Evolutionary conservation across 2,113 vertebrate species (phyloP), one percentile per base, ranked within the genome.

Genomic region (Heliornis fulica): DNA sequence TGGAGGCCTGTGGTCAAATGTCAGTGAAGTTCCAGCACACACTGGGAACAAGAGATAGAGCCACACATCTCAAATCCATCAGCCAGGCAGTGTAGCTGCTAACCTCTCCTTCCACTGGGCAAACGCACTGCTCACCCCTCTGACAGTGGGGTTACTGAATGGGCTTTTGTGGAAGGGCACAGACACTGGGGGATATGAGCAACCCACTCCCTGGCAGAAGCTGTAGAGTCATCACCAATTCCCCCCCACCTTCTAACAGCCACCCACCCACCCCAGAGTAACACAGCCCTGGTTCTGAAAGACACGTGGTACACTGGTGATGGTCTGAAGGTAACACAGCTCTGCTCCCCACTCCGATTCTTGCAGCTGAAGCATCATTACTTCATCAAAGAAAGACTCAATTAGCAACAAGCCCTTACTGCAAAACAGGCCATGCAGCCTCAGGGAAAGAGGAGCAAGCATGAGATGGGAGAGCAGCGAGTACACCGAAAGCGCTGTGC

Each of bases 221-320:
- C 29, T 26, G 6, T 29, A 5, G 0, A 46, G 38, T 25, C 28
- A 38, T 11, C 78, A 48, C 34, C 19, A 18, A 13, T 10, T 66
- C 12, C 21, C 38, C 81, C 69, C 36, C 41, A 29, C 46, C 29
- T 32, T 54, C 26, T 25, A 40, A 53, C 10, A 31, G 21, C n/a
- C 18, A 16, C 28, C 7, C 10, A 8, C 16, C 17, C 20, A 26
- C 8, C 43, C 45, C 0, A 1, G 45, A 12, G 32, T 7, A 11
- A 9, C 23, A 15, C 1, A 31, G 54, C 31, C 26, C 38, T 22
- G 16, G 23, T 16, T 64, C 57, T 57, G 28, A 43, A 43, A 43
- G 21, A 25, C 3, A 26, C 0, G 1, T 9, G 32, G 15, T 9
- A 46, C 15, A 12, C 41, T 9, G 28, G 9, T 8, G 41, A 25